Evolutionary conservation across 2,888 invertebrate species (phyloP).

Genomic region (Pyrgus malvae): DNA sequence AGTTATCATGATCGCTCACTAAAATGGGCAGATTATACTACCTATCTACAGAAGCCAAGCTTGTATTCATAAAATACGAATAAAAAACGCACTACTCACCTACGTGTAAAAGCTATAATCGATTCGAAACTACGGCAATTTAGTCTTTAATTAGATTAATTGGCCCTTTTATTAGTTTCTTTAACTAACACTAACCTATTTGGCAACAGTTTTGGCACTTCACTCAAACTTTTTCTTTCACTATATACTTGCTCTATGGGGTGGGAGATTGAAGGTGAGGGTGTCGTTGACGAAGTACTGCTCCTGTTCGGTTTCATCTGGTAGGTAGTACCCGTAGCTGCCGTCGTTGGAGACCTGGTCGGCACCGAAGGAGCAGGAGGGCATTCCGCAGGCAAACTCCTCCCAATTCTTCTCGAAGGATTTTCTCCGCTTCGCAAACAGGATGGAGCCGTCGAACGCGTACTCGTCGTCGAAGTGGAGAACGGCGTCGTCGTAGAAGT

Average conservation of each 20-base stretch:
- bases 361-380: conserved; percentile 45
- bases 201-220: conserved; percentile 27
- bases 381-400: conserved; percentile 55
- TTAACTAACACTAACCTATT: conserved; percentile 44
- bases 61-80: conserved; percentile 46
- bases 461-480: conserved; percentile 75
- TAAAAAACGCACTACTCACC: conserved; percentile 54
- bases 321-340: conserved; percentile 73
- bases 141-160: conserved; percentile 38
- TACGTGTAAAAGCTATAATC: conserved; percentile 69
- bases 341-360: conserved; percentile 71
- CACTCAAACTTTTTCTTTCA: conserved; percentile 38
- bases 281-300: conserved; percentile 73
- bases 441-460: conserved; percentile 72
- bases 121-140: conserved; percentile 56
- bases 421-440: conserved; percentile 76
- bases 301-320: conserved; percentile 65
- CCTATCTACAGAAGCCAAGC: conserved; percentile 72
- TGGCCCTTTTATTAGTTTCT: conserved; percentile 45
- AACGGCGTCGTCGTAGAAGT: conserved; percentile 76
- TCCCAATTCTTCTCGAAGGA: conserved; percentile 66
- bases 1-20: neutral
- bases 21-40: conserved; percentile 5
- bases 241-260: conserved; percentile 77
- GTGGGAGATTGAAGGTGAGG: conserved; percentile 69